Conservation (phyloP, 2,888 invertebrate genomes). For the Sylvicola fuscatus region DNA sequence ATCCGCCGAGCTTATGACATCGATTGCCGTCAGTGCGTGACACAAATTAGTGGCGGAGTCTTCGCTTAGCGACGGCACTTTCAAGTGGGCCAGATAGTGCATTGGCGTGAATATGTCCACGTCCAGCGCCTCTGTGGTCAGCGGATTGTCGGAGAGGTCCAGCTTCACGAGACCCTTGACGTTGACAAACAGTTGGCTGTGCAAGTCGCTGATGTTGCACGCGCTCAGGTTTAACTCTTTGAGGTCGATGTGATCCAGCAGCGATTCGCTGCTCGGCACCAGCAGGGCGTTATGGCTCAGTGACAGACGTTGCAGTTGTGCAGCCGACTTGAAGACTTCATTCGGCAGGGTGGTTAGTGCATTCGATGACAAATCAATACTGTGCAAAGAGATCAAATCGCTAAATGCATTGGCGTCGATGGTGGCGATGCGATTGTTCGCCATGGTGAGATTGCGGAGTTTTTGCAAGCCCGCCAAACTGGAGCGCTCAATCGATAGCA, state of each 20-base stretch:
- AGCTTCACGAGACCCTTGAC: slow-evolving; percentile 17
- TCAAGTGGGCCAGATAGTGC: slow-evolving; percentile 19
- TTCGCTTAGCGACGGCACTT: slow-evolving; percentile 19
- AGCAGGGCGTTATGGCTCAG: too few relatives aligned
- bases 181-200: slow-evolving; percentile 13
- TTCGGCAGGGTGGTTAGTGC: slow-evolving; percentile 11
- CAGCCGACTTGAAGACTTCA: too few relatives aligned
- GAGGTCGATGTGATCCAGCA: slow-evolving; percentile 11
- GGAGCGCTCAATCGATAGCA: slow-evolving; percentile 7
- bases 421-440: too few relatives aligned
- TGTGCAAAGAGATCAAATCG: slow-evolving; percentile 3
- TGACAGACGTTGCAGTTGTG: too few relatives aligned
- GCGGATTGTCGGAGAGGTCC: slow-evolving; percentile 21
- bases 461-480: too few relatives aligned
- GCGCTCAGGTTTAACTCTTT: too few relatives aligned
- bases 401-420: too few relatives aligned
- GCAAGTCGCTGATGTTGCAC: too few relatives aligned
- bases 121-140: slow-evolving; percentile 16
- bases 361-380: slow-evolving; percentile 21
- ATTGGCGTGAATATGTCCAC: slow-evolving; percentile 21
- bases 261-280: slow-evolving; percentile 11
- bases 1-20: slow-evolving; percentile 19
- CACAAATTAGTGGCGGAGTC: slow-evolving; percentile 18
- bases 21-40: slow-evolving; percentile 19
- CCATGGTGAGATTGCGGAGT: too few relatives aligned